A percentile compares a stretch with the other conserved stretches of the same genome.
These are phyloP conservation scores for Microctenopoma steveboyesi DNA, from an alignment of 2,797 vertebrate genomes.

Conservation along the genomic window DNA sequence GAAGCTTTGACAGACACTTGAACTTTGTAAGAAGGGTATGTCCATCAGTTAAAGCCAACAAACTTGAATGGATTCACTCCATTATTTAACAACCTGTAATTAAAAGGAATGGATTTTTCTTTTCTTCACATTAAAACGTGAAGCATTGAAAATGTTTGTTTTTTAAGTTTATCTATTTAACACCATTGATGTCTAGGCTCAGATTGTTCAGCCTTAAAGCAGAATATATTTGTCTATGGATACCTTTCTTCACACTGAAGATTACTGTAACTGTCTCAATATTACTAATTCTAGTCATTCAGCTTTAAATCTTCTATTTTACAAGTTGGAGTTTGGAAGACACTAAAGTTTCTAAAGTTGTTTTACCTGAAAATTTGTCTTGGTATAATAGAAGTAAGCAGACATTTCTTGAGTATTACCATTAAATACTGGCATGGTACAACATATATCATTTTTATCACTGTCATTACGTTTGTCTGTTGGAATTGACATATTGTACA, in stretches of 20 bases:
- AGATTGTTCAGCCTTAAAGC: conserved; percentile 35
- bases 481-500: conserved; percentile 28
- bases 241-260: conserved; percentile 65
- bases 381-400: conserved; percentile 29
- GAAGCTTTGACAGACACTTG: conserved; percentile 8
- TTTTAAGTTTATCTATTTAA: background rate
- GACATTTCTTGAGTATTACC: conserved; percentile 39
- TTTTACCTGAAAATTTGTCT: conserved; percentile 22
- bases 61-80: conserved; percentile 29
- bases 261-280: conserved; percentile 39
- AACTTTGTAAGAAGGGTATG: background rate
- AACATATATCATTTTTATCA: conserved; percentile 28
- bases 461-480: conserved; percentile 48
- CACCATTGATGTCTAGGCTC: conserved; percentile 3
- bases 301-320: conserved; percentile 20
- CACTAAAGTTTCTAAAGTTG: conserved; percentile 22
- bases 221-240: conserved; percentile 38
- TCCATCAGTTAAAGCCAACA: conserved; percentile 23
- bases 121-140: conserved; percentile 9
- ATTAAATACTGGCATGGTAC: conserved; percentile 25
- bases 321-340: conserved; percentile 7
- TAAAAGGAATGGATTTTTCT: conserved; percentile 7
- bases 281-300: conserved; percentile 45
- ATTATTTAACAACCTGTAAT: conserved; percentile 21
- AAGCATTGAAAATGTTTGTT: conserved; percentile 9